Conservation (phyloP, 1,140 invertebrate genomes). For the Scaptomyza hsui region DNA sequence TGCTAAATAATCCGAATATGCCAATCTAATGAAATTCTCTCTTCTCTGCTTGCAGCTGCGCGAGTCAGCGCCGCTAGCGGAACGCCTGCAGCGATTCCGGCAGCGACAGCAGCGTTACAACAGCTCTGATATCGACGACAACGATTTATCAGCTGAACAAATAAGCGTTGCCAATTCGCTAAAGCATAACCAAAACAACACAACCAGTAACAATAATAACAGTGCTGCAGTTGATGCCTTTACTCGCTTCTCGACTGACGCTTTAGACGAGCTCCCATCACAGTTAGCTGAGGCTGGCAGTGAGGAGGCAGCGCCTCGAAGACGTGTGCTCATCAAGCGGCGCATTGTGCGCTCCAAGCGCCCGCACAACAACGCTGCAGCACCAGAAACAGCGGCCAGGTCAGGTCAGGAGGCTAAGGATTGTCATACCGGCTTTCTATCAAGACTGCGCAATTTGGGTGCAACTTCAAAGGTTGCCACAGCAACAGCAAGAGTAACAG, state of each 20-base stretch:
- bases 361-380: slow-evolving; percentile 18
- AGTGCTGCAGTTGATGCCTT: slow-evolving; percentile 52
- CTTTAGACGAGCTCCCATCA: slow-evolving; percentile 27
- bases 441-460: slow-evolving; percentile 58
- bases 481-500: not conserved
- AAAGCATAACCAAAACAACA: not conserved
- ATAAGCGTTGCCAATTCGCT: slow-evolving; percentile 19
- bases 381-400: not conserved
- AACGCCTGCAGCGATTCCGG: slow-evolving; percentile 75
- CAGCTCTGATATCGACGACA: slow-evolving; percentile 39
- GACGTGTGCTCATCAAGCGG: slow-evolving; percentile 62
- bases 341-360: slow-evolving; percentile 65
- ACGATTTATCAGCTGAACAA: slow-evolving; percentile 25
- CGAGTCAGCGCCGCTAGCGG: slow-evolving; percentile 65
- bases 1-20: not conserved
- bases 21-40: slow-evolving; percentile 34
- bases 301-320: slow-evolving; percentile 47
- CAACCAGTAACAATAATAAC: slow-evolving; percentile 18
- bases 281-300: slow-evolving; percentile 31
- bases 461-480: slow-evolving; percentile 13
- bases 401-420: slow-evolving; percentile 10
- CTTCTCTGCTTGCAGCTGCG: slow-evolving; percentile 56
- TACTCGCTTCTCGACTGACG: slow-evolving; percentile 25
- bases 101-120: slow-evolving; percentile 60
- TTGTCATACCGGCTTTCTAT: slow-evolving; percentile 48